phyloP scores from a whole-genome alignment of 2,888 invertebrate species.

The Plebejus anna region DNA sequence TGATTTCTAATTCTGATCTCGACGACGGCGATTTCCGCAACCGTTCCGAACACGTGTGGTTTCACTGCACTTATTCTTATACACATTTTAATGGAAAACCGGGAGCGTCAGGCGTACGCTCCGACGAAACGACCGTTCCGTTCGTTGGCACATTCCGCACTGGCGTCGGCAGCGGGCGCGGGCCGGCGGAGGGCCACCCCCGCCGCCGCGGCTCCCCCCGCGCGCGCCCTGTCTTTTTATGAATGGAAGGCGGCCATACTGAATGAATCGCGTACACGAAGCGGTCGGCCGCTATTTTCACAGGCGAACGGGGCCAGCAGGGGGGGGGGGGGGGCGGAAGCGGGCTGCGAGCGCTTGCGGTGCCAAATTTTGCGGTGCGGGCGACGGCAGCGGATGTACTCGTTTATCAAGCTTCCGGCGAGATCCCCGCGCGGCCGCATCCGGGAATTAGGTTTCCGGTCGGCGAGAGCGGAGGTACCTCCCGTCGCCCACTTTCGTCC shows the following conservation, averaged over 20 bases:
- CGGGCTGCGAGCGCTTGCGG: constrained; percentile 75
- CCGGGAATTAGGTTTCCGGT: constrained; percentile 80
- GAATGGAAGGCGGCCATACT: constrained; percentile 86
- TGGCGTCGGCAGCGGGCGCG: constrained; percentile 76
- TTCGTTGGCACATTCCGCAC: constrained; percentile 79
- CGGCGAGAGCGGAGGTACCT: constrained; percentile 64
- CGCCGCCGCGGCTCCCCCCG: constrained; percentile 74
- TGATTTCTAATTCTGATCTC: constrained; percentile 80
- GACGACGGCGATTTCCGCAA: constrained; percentile 76
- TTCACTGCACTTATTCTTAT: constrained; percentile 80
- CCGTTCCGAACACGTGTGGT: constrained; percentile 79
- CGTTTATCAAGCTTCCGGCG: constrained; percentile 78
- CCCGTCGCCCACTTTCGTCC: constrained; percentile 73
- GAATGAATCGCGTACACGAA: constrained; percentile 84
- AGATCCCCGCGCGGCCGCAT: constrained; percentile 78
- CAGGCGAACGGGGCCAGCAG: constrained; percentile 68
- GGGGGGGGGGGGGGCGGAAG: constrained; percentile 74
- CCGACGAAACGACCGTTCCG: constrained; percentile 81
- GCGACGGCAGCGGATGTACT: constrained; percentile 78
- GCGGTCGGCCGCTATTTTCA: constrained; percentile 79
- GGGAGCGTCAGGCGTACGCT: constrained; percentile 80
- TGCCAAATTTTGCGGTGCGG: constrained; percentile 80
- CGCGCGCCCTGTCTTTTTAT: constrained; percentile 82
- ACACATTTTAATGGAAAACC: constrained; percentile 80
- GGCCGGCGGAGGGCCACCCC: constrained; percentile 73